Percentiles rank a stretch among this genome's conserved stretches.
Conservation (phyloP, 2,797 vertebrate genomes). For the Novumbra hubbsi region DNA sequence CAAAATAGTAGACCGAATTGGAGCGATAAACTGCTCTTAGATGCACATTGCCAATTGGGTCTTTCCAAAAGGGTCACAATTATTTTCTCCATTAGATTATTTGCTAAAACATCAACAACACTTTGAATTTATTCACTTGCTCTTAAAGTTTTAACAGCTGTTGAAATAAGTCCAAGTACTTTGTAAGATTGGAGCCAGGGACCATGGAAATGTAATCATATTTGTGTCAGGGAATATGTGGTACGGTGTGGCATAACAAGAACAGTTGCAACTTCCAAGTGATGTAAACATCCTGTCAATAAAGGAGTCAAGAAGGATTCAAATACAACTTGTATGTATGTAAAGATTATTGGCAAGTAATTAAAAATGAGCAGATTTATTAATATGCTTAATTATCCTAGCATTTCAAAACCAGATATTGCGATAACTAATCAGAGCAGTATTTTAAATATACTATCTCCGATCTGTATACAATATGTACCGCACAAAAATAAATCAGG, state of each 20-base stretch:
- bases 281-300: neutral
- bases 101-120: neutral
- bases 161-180: neutral
- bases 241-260: neutral
- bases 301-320: neutral
- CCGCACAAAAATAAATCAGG: neutral
- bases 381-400: neutral
- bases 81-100: neutral
- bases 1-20: neutral
- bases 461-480: neutral
- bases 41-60: neutral
- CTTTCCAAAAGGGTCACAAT: neutral
- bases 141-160: neutral
- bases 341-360: neutral
- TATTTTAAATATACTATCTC: neutral
- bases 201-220: neutral
- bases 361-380: neutral
- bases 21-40: neutral
- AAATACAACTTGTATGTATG: neutral
- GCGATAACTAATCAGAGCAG: neutral
- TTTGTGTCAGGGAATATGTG: neutral
- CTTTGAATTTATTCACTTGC: neutral
- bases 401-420: neutral
- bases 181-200: neutral
- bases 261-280: neutral